Percentiles rank a stretch among this genome's conserved stretches.
These are phyloP conservation scores for Erynnis tages DNA, from an alignment of 2,888 invertebrate genomes.

Conservation along the genomic window DNA sequence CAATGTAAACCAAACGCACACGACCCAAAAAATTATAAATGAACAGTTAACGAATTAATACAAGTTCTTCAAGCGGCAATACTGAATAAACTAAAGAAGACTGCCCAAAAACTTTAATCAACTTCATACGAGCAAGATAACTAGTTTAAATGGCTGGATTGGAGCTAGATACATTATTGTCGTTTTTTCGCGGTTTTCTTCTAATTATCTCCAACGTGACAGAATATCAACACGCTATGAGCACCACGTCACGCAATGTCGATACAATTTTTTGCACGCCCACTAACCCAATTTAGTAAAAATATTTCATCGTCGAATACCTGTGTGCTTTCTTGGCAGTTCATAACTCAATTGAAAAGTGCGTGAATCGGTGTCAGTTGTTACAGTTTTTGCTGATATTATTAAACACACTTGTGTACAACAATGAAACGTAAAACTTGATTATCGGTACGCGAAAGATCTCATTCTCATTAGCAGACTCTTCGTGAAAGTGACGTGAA, in stretches of 20 bases:
- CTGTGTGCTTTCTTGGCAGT: not conserved
- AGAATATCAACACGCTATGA: constrained; percentile 3
- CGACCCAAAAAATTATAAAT: no score
- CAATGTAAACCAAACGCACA: no score
- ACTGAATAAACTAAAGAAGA: no score
- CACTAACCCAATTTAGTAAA: constrained; percentile 16
- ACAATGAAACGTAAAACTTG: constrained; percentile 53
- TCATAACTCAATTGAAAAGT: constrained; percentile 41
- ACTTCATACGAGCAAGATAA: no score
- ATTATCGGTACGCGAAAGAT: constrained; percentile 59
- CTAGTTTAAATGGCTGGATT: no score
- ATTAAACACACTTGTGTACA: constrained; percentile 34
- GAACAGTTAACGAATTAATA: no score
- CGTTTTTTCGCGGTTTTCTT: not conserved
- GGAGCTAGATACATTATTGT: not conserved
- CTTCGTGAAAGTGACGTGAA: constrained; percentile 62
- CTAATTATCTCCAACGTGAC: not conserved
- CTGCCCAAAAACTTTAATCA: no score
- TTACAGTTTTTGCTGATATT: constrained; percentile 43
- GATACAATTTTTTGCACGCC: constrained; percentile 14
- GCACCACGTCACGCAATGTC: constrained; percentile 15
- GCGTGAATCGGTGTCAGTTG: constrained; percentile 40
- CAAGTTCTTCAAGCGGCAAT: no score
- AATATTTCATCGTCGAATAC: constrained; percentile 1
- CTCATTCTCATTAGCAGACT: constrained; percentile 58